A percentile compares a stretch with the other conserved stretches of the same genome.
Conservation (phyloP, 2,888 invertebrate species). For the Xylota sylvarum region DNA sequence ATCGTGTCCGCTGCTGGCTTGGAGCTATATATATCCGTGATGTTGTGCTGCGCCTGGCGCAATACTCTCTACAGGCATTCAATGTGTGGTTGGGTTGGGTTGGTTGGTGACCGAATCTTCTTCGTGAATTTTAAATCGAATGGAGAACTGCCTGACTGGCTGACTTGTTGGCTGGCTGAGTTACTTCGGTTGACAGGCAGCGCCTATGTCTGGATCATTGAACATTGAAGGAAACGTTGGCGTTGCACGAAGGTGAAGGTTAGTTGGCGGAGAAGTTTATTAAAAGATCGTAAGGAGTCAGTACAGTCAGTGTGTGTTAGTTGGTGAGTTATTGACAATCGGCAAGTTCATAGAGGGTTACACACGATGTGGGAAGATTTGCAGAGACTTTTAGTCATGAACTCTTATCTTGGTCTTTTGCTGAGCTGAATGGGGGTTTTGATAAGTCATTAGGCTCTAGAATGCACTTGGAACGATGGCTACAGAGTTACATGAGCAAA, state of each 20-base stretch:
- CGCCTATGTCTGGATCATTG: slow-evolving; percentile 57
- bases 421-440: too few species aligned
- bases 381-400: background rate
- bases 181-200: slow-evolving; percentile 46
- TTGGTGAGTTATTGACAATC: slow-evolving; percentile 54
- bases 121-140: slow-evolving; percentile 62
- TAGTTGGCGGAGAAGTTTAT: slow-evolving; percentile 46
- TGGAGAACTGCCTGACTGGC: slow-evolving; percentile 38
- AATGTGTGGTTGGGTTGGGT: slow-evolving; percentile 16
- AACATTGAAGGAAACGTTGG: slow-evolving; percentile 43
- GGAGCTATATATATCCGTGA: slow-evolving; percentile 61
- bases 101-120: slow-evolving; percentile 61
- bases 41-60: slow-evolving; percentile 59
- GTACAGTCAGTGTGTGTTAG: slow-evolving; percentile 28
- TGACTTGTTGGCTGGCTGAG: slow-evolving; percentile 10
- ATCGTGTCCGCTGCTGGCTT: slow-evolving; percentile 64
- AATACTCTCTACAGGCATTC: slow-evolving; percentile 51
- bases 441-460: too few species aligned
- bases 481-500: too few species aligned
- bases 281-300: slow-evolving; percentile 33
- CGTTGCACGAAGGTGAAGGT: slow-evolving; percentile 69
- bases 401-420: too few species aligned
- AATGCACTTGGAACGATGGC: too few species aligned
- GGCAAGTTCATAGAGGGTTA: background rate
- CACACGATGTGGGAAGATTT: background rate